Evolutionary conservation across 2,888 invertebrate species (phyloP), one percentile per base, ranked within the genome.

Genomic region (Melanophora roralis): DNA sequence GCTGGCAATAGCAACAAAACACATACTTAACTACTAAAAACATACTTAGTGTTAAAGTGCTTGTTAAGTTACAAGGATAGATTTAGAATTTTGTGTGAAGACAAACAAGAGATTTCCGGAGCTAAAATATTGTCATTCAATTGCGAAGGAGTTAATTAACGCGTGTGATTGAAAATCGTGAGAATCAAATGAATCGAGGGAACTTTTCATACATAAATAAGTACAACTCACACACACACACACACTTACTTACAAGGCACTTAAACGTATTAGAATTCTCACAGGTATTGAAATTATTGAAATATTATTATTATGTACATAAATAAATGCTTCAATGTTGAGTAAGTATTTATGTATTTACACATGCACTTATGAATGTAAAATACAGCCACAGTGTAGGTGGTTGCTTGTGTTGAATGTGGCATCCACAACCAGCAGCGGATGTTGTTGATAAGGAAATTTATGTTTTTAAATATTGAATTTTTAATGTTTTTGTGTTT

Each of bases 101-200:
- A 84, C 83, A 85, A 86, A 86, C 85, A 84, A 86, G 84, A 78
- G 83, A 84, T 84, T 86, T 87, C 83, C 86, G 86, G 82, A 80
- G 62, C 21, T 51, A 40, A 73, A 72, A 73, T 67, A 47, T 73
- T 73, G 72, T 78, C 67, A 78, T 67, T 73, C 67, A 51, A 73
- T 79, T 69, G 79, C 78, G 78, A 79, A 79, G 78, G 78, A 82
- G 82, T 85, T 81, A 84, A 84, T 86, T 83, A 83, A 79, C 81
- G 81, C 81, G 65, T 84, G 83, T 64, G 81, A 84, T 82, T 83
- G 83, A 85, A 83, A 78, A 81, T 84, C 86, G 86, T 87, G 87
- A 86, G 87, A 86, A 83, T 78, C 59, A 38, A 40, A 16, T 3
- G 55, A 51, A 45, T 32, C 16, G 1, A 2, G 36, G 19, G 51